These are phyloP conservation scores for Acronicta leporina DNA, from an alignment of 2,888 invertebrate genomes.

Conservation along the genomic window DNA sequence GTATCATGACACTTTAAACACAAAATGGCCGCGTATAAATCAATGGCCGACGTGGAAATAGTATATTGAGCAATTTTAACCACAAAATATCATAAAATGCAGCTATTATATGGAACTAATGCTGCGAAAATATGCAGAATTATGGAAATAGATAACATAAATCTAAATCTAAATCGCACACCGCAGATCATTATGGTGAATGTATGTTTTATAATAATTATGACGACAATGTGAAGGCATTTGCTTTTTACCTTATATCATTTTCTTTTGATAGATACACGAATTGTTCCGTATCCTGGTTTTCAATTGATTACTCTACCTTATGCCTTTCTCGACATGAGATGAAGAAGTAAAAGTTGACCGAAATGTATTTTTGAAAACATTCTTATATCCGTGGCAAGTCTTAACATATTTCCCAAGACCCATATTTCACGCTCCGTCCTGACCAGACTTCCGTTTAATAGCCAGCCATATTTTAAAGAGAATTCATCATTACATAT, in stretches of 20 bases:
- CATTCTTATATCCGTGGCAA: constrained; percentile 8
- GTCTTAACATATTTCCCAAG: constrained; percentile 7
- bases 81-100: constrained; percentile 39
- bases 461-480: constrained; percentile 15
- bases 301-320: not conserved
- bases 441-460: constrained; percentile 30
- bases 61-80: constrained; percentile 44
- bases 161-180: constrained; percentile 23
- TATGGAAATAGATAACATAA: constrained; percentile 28
- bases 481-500: constrained; percentile 26
- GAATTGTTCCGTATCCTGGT: not conserved
- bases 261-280: too few species aligned
- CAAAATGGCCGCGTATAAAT: constrained; percentile 21
- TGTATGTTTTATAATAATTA: too few species aligned
- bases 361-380: constrained; percentile 9
- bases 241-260: too few species aligned
- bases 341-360: not conserved
- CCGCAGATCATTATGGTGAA: constrained; percentile 12
- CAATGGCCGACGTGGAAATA: constrained; percentile 20
- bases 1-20: constrained; percentile 16
- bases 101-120: constrained; percentile 15
- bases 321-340: not conserved
- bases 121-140: constrained; percentile 30
- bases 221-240: too few species aligned
- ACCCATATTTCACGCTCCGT: constrained; percentile 32